phyloP scores from a whole-genome alignment of 1,140 invertebrate species.

The Tetramorium simillimum region DNA sequence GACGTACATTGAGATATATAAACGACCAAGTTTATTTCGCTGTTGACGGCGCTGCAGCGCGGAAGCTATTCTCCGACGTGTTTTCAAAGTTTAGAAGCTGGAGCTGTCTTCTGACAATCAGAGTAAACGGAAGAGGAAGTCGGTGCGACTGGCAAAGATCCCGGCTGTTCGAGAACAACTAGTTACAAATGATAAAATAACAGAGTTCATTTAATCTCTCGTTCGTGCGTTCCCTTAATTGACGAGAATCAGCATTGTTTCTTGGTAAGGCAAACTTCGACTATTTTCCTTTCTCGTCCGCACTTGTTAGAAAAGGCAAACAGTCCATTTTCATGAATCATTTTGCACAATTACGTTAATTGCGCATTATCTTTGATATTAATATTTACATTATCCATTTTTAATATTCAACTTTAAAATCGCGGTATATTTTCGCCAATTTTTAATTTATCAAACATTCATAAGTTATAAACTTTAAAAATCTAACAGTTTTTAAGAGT shows the following conservation, averaged over 20 bases:
- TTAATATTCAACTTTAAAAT: background rate
- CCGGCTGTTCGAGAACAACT: slow-evolving; percentile 30
- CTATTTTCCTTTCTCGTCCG: slow-evolving; percentile 29
- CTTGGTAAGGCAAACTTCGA: slow-evolving; percentile 34
- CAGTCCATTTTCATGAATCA: slow-evolving; percentile 5
- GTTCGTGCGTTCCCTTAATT: slow-evolving; percentile 51
- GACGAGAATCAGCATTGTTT: slow-evolving; percentile 49
- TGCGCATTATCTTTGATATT: background rate
- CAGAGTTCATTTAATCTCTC: slow-evolving; percentile 57
- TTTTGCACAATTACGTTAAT: slow-evolving; percentile 13
- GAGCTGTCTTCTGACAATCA: slow-evolving; percentile 50
- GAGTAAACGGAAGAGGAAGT: slow-evolving; percentile 57
- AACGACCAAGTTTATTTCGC: slow-evolving; percentile 35
- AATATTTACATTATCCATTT: background rate
- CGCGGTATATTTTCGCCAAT: background rate
- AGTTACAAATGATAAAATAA: slow-evolving; percentile 70
- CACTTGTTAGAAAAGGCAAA: background rate
- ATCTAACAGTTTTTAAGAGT: background rate
- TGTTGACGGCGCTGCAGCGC: slow-evolving; percentile 35
- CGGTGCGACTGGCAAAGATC: slow-evolving; percentile 14
- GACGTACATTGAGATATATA: slow-evolving; percentile 25
- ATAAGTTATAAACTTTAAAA: background rate
- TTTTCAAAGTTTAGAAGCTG: slow-evolving; percentile 49
- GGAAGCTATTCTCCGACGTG: slow-evolving; percentile 39
- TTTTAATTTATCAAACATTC: background rate